Percentiles rank a stretch among this genome's conserved stretches.
phyloP scores from a whole-genome alignment of 2,797 vertebrate genomes.

The Corythornis leucogaster region DNA sequence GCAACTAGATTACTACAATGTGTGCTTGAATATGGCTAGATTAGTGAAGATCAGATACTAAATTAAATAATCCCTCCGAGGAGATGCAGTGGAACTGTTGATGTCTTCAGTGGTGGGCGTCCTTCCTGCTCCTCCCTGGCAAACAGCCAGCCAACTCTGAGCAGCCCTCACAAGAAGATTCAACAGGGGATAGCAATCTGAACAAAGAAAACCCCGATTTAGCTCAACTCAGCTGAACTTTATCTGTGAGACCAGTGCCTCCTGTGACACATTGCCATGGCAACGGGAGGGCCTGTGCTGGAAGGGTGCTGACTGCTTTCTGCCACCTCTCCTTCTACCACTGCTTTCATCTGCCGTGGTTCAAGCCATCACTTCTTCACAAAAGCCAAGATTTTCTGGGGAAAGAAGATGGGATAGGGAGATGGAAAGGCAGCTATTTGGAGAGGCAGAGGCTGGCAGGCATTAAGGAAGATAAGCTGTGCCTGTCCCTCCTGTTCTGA shows the following conservation, averaged over 20 bases:
- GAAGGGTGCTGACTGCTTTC: background rate
- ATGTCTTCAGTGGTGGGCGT: background rate
- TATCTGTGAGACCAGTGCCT: background rate
- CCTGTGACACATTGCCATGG: background rate
- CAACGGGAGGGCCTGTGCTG: background rate
- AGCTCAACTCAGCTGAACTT: background rate
- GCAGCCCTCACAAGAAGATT: background rate
- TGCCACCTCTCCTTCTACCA: background rate
- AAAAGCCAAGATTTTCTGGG: background rate
- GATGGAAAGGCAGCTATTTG: background rate
- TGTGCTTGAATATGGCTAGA: background rate
- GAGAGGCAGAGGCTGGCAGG: background rate
- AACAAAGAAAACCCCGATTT: no score
- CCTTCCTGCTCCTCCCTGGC: background rate
- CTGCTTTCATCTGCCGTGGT: background rate
- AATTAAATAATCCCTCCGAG: background rate
- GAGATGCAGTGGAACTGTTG: background rate
- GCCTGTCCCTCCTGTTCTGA: background rate
- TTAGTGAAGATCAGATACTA: background rate
- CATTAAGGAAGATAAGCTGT: background rate
- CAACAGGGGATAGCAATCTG: background rate
- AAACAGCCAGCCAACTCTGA: background rate
- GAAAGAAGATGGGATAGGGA: background rate
- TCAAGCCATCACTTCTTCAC: background rate
- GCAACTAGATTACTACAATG: background rate